Conservation (phyloP, 2,888 invertebrate genomes). For the Nomada lathburiana region DNA sequence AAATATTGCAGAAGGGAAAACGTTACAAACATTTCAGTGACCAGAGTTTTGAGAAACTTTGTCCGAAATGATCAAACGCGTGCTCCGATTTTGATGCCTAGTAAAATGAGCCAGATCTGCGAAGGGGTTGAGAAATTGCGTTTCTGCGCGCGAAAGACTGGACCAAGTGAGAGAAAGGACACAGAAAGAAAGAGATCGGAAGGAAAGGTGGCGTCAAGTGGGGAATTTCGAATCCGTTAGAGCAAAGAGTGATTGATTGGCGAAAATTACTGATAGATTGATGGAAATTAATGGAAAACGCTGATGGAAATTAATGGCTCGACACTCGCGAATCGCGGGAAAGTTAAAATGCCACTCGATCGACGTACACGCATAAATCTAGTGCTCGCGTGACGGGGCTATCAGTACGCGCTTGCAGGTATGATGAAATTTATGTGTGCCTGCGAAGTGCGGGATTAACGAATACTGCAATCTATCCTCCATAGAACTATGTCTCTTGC, state of each 20-base stretch:
- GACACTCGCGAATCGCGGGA: constrained; percentile 45
- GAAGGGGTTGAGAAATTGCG: no score
- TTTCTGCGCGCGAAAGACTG: neutral
- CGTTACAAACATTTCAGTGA: neutral
- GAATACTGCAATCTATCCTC: constrained; percentile 3
- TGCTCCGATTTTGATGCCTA: no score
- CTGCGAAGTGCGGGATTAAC: constrained; percentile 42
- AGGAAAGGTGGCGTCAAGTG: neutral
- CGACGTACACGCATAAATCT: constrained; percentile 56
- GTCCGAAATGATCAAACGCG: neutral
- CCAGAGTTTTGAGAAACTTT: neutral
- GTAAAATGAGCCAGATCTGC: no score
- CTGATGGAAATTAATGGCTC: constrained; percentile 69
- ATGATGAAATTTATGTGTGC: constrained; percentile 53
- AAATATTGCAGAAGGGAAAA: neutral
- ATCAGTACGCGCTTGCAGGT: constrained; percentile 44
- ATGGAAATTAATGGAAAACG: constrained; percentile 73
- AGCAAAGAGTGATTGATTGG: constrained; percentile 71
- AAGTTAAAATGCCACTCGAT: constrained; percentile 65
- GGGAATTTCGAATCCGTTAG: constrained; percentile 39
- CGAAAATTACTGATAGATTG: constrained; percentile 76
- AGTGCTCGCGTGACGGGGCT: constrained; percentile 34
- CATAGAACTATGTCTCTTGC: neutral
- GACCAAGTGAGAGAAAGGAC: neutral
- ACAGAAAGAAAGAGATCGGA: neutral